Base-by-base conservation (phyloP, 1,140 invertebrate genomes). In the Papilio aristodemus region DNA sequence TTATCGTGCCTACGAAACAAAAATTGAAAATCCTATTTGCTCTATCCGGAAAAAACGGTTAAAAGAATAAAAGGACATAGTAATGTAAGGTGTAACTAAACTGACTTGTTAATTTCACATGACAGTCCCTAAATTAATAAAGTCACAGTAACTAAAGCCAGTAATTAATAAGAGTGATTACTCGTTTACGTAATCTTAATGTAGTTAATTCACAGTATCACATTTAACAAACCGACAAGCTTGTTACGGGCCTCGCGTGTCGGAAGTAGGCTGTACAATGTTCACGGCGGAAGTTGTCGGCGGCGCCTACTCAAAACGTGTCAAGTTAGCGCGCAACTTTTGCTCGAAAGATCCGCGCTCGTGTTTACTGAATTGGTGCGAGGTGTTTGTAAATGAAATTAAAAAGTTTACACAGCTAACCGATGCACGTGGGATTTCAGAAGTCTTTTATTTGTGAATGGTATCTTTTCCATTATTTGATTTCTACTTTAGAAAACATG, bases 321-420 rank as follows among this genome's bases (percentile, higher is more conserved):
- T 66, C 63, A 50, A 66, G 63, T 66, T 66, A 64, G 27, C 27
- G 41, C 63, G 41, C 41, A 66, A 66, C 63, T 66, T 66, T 27
- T 66, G 9, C 63, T 14, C 41, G 41, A 32, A 50, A 66, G 39
- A 46, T 38, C 14, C 10, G 22, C 63, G 27, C 41, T 22, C 27
- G 13, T 64, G 39, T 64, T 64, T 64, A 27, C 19, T 14, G 39
- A 66, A 66, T 66, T 66, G 41, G 36, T 11, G n/a, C 22, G 13
- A 32, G 25, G 13, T 58, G 22, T 36, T 58, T 58, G 57, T 32
- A 58, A 58, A 58, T 36, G 27, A 9, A 58, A 32, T 58, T 58
- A 36, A 58, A 22, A 54, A 54, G 46, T 54, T 54, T 54, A 54
- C 46, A 22, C 46, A 13, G 46, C 19, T 54, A 54, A 54, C 46